phyloP scores from a whole-genome alignment of 2,797 vertebrate species.

The Rhynchotus rufescens region DNA sequence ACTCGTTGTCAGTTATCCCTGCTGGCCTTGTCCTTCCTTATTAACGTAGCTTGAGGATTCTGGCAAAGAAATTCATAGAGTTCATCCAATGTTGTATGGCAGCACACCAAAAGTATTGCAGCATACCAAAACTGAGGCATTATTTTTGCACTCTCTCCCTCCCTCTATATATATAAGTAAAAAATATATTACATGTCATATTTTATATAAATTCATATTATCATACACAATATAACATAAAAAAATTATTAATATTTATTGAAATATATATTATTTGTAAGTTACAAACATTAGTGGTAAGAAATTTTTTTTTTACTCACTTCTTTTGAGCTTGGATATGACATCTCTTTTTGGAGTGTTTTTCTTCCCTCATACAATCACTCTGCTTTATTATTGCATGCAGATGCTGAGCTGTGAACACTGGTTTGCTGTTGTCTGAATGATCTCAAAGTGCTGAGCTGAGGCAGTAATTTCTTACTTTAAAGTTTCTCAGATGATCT shows the following conservation, averaged over 20 bases:
- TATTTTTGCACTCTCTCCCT: not conserved
- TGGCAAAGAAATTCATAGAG: not conserved
- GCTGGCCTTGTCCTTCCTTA: not conserved
- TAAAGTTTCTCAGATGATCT: slow-evolving; percentile 42
- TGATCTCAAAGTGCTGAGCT: slow-evolving; percentile 32
- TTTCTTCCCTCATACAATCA: not conserved
- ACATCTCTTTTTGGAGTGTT: not conserved
- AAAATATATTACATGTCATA: too few relatives aligned
- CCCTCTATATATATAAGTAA: too few relatives aligned
- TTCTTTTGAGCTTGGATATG: not conserved
- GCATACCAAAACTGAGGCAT: not conserved
- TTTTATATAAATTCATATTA: too few relatives aligned
- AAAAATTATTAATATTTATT: too few relatives aligned
- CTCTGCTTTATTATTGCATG: not conserved
- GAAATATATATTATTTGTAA: not conserved
- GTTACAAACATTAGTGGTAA: not conserved
- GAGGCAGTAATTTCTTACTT: not conserved
- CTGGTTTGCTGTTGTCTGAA: not conserved
- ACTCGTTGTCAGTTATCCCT: not conserved
- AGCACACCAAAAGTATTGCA: not conserved
- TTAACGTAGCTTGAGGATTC: not conserved
- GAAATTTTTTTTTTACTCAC: not conserved
- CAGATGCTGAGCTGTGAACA: slow-evolving; percentile 35
- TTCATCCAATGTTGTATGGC: not conserved
- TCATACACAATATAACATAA: too few relatives aligned